phyloP scores from a whole-genome alignment of 2,113 vertebrate genomes.

The Pteronura brasiliensis region DNA sequence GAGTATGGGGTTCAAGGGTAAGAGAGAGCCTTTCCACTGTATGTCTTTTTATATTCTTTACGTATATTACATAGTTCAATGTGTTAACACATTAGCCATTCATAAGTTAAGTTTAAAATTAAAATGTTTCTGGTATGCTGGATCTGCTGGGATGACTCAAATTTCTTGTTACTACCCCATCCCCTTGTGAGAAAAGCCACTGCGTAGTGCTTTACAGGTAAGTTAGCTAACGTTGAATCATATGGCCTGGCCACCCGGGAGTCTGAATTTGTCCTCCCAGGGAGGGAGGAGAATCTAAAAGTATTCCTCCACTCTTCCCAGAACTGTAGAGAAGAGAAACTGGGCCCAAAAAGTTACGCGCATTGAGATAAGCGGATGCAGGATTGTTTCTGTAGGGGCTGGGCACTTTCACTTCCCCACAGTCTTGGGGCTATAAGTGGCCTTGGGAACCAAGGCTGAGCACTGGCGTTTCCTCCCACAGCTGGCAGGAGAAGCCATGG shows the following conservation, averaged over 20 bases:
- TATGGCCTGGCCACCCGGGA: neutral
- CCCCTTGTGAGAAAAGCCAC: neutral
- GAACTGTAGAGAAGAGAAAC: neutral
- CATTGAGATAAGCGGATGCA: neutral
- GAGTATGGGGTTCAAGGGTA: neutral
- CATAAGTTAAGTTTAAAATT: slow-evolving; percentile 22
- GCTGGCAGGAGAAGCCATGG: neutral
- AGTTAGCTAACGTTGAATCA: neutral
- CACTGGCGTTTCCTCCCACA: neutral
- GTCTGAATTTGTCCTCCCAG: neutral
- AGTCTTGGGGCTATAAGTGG: neutral
- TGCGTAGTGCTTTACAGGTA: neutral
- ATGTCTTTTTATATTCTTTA: neutral
- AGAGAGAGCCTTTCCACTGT: neutral
- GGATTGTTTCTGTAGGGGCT: neutral
- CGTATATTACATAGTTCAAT: too few species aligned
- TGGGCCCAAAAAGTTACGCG: neutral
- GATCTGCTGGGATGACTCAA: neutral
- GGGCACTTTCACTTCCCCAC: neutral
- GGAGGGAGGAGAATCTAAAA: neutral
- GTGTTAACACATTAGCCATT: neutral
- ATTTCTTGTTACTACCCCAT: neutral
- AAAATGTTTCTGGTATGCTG: neutral
- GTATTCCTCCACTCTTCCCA: neutral
- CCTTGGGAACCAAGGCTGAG: neutral